Percentiles rank a stretch among this genome's conserved stretches.
Evolutionary conservation across 2,113 vertebrate species (phyloP).

Genomic region (Apodemus speciosus): DNA sequence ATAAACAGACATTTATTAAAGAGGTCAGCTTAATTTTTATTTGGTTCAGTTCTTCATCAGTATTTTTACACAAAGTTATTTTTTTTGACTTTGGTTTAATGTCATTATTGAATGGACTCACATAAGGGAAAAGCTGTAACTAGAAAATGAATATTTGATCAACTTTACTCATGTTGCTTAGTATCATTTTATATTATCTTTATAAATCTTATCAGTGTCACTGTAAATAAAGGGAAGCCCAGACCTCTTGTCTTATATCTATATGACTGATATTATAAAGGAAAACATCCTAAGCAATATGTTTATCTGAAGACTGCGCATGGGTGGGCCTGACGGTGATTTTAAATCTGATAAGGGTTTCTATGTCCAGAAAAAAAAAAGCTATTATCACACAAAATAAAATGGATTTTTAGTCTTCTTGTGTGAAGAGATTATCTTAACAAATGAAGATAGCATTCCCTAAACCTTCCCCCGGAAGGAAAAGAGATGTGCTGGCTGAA

Average conservation of each 20-base stretch:
- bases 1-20: constrained; percentile 88
- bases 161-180: constrained; percentile 70
- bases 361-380: constrained; percentile 47
- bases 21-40: constrained; percentile 88
- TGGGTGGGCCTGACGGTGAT: background rate
- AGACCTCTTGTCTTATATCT: constrained; percentile 73
- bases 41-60: constrained; percentile 74
- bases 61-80: constrained; percentile 78
- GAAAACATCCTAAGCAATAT: constrained; percentile 45
- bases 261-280: constrained; percentile 66
- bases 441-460: constrained; percentile 13
- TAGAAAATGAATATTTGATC: constrained; percentile 57
- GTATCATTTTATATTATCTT: constrained; percentile 62
- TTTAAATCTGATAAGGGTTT: constrained; percentile 34
- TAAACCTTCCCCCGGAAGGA: background rate
- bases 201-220: constrained; percentile 67
- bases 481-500: constrained; percentile 37
- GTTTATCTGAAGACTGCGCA: constrained; percentile 41
- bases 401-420: constrained; percentile 45
- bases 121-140: background rate
- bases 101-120: background rate
- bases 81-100: constrained; percentile 71
- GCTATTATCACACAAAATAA: constrained; percentile 32
- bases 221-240: constrained; percentile 77
- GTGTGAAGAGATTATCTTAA: constrained; percentile 57